Evolutionary conservation across 2,113 vertebrate species (phyloP), one percentile per base, ranked within the genome.

Genomic region (Phycodurus eques): DNA sequence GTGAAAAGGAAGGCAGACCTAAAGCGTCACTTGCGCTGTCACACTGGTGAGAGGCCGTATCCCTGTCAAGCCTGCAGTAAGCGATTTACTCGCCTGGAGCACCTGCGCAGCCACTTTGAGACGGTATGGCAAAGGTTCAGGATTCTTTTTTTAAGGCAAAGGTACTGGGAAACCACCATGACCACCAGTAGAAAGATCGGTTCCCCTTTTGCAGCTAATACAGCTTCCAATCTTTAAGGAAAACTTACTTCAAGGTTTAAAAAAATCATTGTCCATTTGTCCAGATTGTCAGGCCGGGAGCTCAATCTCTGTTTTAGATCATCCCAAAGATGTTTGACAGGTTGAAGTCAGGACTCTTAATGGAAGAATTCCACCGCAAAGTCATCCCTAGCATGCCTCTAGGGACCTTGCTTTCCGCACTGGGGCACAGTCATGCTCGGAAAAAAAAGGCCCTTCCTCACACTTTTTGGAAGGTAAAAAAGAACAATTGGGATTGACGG

Each of bases 1-100:
- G 98, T 99, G 72, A 99, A 99, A 81, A 93, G 98, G 77, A 99
- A 99, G 86, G 96, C 98, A 0, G 98, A 99, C 88, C 92, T 99
- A 9, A 99, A 99, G 89, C 94, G 98, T 12, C 98, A 99, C 88
- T 92, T 99, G 19, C 96, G 98, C 49, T 99, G 96, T 64, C 98
- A 99, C 39, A 99, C 98, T 0, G 98, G 98, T 13, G 98, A 99
- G 86, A 90, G 97, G 70, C 97, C 97, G 0, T 99, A 98, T 80
- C 97, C 96, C 0, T 99, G 97, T 5, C 96, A 98, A 85, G 96
- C 96, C 0, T 99, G 97, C 79, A 97, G 95, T 8, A 99, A 99
- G 79, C 94, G 97, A 43, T 99, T 99, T 56, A 98, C 97, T 77
- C 92, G 97, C 75, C 93, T 99, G 22, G 97, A 98, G 77, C 97